Evolutionary conservation across 1,140 invertebrate genomes (phyloP).

Genomic region (Laupala kohalensis): DNA sequence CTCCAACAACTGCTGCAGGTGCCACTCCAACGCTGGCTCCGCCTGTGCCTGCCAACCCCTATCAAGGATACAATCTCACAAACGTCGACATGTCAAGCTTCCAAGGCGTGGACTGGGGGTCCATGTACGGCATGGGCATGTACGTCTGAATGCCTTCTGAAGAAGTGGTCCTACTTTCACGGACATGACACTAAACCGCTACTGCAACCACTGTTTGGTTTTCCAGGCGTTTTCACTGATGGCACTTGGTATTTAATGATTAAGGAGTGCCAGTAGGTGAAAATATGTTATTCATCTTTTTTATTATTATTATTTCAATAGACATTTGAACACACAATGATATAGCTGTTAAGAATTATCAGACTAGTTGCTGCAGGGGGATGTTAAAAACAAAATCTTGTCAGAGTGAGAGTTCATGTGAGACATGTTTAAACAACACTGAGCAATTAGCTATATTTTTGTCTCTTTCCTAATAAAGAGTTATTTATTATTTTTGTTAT

Average conservation of each 20-base stretch:
- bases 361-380: neutral
- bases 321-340: neutral
- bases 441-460: neutral
- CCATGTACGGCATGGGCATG: conserved; percentile 83
- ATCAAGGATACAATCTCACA: conserved; percentile 65
- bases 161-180: neutral
- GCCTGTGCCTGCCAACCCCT: conserved; percentile 44
- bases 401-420: neutral
- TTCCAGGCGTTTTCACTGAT: neutral
- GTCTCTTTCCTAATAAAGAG: neutral
- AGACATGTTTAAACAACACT: neutral
- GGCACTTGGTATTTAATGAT: neutral
- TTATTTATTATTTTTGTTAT: neutral
- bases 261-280: neutral
- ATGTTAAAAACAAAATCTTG: neutral
- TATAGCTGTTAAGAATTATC: neutral
- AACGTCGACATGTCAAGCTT: conserved; percentile 84
- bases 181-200: neutral
- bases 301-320: neutral
- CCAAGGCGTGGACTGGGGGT: conserved; percentile 78
- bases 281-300: neutral
- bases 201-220: neutral
- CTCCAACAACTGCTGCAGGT: conserved; percentile 29
- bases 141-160: conserved; percentile 49
- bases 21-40: conserved; percentile 39